Percentiles rank a stretch among this genome's conserved stretches.
Evolutionary conservation across 2,797 vertebrate genomes (phyloP).

Genomic region (Diplodus sargus): DNA sequence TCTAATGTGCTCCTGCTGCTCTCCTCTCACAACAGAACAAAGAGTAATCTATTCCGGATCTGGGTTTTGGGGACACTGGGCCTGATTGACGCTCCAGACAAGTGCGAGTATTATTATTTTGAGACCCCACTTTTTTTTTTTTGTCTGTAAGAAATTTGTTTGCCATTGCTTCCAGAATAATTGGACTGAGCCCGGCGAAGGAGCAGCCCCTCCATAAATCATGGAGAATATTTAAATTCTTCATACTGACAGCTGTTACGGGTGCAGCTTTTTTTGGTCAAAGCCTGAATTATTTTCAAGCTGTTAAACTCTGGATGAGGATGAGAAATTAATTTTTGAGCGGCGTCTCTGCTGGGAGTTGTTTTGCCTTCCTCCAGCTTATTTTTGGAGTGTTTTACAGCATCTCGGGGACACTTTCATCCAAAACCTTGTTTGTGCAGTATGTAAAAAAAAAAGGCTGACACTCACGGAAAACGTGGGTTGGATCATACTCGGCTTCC

Average conservation of each 20-base stretch:
- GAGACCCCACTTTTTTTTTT: constrained; percentile 15
- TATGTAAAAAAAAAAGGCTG: constrained; percentile 23
- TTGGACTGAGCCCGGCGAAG: constrained; percentile 9
- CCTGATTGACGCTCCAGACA: constrained; percentile 34
- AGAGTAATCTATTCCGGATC: constrained; percentile 51
- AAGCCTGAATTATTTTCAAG: constrained; percentile 54
- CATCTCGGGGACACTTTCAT: constrained; percentile 54
- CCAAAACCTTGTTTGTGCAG: constrained; percentile 42
- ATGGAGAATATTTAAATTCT: constrained; percentile 42
- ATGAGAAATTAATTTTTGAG: constrained; percentile 62
- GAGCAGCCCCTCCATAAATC: constrained; percentile 40
- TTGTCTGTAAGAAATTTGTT: constrained; percentile 25
- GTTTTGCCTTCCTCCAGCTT: constrained; percentile 52
- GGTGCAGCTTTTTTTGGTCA: not conserved
- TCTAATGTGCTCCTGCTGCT: constrained; percentile 40
- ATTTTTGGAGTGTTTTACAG: constrained; percentile 52
- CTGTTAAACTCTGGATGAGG: constrained; percentile 46
- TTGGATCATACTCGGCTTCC: constrained; percentile 31
- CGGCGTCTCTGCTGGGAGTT: constrained; percentile 40
- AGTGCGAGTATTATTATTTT: constrained; percentile 5
- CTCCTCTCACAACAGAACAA: constrained; percentile 47
- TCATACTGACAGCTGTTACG: constrained; percentile 57
- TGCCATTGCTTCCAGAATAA: constrained; percentile 8
- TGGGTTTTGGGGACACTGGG: constrained; percentile 62
- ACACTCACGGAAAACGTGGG: constrained; percentile 37